Percentiles rank a stretch among this genome's conserved stretches.
These are phyloP conservation scores for Spea multiplicata DNA, from an alignment of 2,113 vertebrate species.

Conservation along the genomic window DNA sequence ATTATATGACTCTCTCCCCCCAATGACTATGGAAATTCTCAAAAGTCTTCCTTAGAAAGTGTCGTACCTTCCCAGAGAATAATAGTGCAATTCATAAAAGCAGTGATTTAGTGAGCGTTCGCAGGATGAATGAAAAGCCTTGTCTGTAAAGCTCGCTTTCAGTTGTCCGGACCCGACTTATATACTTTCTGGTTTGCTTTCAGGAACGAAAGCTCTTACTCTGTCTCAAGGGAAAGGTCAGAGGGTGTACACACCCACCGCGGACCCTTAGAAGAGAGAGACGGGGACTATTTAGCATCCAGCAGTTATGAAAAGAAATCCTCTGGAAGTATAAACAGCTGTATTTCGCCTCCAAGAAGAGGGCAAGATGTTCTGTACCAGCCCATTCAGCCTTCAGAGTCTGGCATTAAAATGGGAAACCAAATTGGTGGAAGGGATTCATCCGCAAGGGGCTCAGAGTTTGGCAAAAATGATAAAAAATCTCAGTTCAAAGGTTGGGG, in stretches of 20 bases:
- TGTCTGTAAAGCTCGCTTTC: conserved; percentile 35
- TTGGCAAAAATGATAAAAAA: conserved; percentile 73
- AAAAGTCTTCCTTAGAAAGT: too few species aligned
- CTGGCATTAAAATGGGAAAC: conserved; percentile 59
- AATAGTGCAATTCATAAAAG: background rate
- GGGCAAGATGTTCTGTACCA: conserved; percentile 69
- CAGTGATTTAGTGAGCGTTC: background rate
- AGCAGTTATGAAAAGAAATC: conserved; percentile 72
- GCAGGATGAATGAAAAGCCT: background rate
- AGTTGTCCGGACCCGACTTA: conserved; percentile 55
- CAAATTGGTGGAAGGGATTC: conserved; percentile 65
- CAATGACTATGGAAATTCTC: too few species aligned
- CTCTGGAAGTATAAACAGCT: conserved; percentile 66
- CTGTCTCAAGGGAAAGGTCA: conserved; percentile 60
- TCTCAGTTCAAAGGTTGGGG: conserved; percentile 70
- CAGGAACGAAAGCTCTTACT: conserved; percentile 77
- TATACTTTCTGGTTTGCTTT: conserved; percentile 57
- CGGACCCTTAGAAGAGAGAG: conserved; percentile 81
- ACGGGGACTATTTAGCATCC: conserved; percentile 67
- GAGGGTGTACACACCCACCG: conserved; percentile 66
- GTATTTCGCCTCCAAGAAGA: conserved; percentile 66
- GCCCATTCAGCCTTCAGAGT: conserved; percentile 68
- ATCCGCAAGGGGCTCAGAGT: conserved; percentile 68
- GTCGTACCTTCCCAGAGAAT: background rate
- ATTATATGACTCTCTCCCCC: too few species aligned